phyloP scores from a whole-genome alignment of 2,113 vertebrate species.

The Ptyas mucosa region DNA sequence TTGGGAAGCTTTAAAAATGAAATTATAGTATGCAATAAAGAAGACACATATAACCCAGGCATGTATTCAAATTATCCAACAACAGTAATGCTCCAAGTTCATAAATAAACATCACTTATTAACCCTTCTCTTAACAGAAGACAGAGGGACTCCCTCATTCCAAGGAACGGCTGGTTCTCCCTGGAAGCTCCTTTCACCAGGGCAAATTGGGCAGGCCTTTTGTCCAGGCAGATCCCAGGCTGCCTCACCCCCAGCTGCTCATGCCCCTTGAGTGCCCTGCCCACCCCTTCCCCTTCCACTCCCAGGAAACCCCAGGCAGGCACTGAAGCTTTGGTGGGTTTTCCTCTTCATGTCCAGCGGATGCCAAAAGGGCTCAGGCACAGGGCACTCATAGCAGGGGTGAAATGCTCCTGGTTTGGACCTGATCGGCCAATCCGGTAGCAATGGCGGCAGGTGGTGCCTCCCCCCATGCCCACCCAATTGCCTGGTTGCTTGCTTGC shows the following conservation, averaged over 20 bases:
- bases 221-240: background rate
- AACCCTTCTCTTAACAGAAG: constrained; percentile 65
- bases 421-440: no score
- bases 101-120: constrained; percentile 76
- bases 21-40: constrained; percentile 78
- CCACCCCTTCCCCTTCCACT: background rate
- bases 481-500: no score
- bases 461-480: no score
- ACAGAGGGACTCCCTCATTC: constrained; percentile 30
- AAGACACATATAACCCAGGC: constrained; percentile 63
- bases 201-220: background rate
- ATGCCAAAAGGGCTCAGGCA: background rate
- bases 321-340: background rate
- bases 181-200: background rate
- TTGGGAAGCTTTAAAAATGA: constrained; percentile 76
- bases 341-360: background rate
- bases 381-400: background rate
- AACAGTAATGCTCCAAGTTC: constrained; percentile 70
- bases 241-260: background rate
- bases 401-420: no score
- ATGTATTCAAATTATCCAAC: constrained; percentile 77
- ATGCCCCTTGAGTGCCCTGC: background rate
- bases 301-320: background rate
- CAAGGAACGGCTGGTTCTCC: background rate
- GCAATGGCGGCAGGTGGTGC: no score